phyloP scores from a whole-genome alignment of 2,113 vertebrate genomes.

The Megaceryle maxima region DNA sequence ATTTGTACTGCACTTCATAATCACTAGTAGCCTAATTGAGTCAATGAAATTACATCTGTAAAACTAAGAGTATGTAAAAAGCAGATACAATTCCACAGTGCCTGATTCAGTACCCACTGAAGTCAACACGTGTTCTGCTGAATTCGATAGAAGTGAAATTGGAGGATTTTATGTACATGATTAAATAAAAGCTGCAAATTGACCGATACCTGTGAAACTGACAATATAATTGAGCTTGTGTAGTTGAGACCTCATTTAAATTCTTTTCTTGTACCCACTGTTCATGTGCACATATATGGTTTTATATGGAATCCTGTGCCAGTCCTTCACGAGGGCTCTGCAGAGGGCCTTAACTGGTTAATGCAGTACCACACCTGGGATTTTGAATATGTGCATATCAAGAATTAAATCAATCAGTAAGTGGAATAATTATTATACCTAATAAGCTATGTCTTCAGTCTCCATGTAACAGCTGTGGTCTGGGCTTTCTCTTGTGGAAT shows the following conservation, averaged over 20 bases:
- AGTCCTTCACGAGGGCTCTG: background rate
- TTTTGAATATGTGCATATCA: background rate
- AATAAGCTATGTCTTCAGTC: background rate
- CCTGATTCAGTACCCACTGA: background rate
- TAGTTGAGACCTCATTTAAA: background rate
- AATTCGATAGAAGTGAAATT: background rate
- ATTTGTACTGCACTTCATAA: conserved; percentile 47
- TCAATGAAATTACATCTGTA: conserved; percentile 54
- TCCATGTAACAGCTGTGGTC: background rate
- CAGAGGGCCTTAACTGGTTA: background rate
- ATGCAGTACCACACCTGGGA: background rate
- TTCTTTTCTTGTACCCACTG: background rate
- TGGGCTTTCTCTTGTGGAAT: background rate
- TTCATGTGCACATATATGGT: background rate
- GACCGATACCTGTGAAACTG: background rate
- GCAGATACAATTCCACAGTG: conserved; percentile 20
- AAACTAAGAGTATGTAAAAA: conserved; percentile 8
- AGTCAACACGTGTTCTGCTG: background rate
- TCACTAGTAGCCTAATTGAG: conserved; percentile 38
- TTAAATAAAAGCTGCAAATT: conserved; percentile 20
- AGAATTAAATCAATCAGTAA: background rate
- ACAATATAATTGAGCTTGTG: background rate
- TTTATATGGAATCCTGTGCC: background rate
- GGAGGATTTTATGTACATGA: background rate
- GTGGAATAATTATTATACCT: background rate